Percentiles rank a stretch among this genome's conserved stretches.
Evolutionary conservation across 2,888 invertebrate species (phyloP).

Genomic region (Ariolimax columbianus): DNA sequence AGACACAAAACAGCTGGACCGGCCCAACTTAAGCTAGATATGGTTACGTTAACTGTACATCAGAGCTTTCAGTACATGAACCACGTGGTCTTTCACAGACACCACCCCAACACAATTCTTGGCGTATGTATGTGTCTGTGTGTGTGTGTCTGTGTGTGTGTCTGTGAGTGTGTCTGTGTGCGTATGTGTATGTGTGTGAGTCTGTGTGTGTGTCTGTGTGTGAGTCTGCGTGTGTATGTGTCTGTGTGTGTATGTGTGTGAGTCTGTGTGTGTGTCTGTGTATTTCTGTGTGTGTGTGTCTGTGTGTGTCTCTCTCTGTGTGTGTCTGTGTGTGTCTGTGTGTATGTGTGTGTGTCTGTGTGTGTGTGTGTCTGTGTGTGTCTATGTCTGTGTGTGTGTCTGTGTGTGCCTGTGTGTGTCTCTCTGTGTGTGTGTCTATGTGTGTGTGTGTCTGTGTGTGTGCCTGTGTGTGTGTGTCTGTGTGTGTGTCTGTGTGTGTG

Average conservation of each 20-base stretch:
- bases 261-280: no score
- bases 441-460: neutral
- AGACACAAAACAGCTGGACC: no score
- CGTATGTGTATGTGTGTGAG: no score
- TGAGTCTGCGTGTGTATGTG: neutral
- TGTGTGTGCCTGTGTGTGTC: neutral
- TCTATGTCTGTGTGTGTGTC: neutral
- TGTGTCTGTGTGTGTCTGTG: no score
- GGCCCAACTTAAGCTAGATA: no score
- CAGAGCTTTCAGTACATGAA: no score
- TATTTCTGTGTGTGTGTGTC: neutral
- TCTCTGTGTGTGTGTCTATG: no score
- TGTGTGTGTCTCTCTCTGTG: neutral
- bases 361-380: neutral
- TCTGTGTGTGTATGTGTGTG: no score
- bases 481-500: neutral
- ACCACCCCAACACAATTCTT: no score
- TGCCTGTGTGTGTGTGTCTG: neutral
- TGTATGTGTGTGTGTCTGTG: neutral
- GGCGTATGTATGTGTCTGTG: neutral
- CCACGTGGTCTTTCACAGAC: no score
- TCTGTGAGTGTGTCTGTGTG: neutral
- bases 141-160: neutral
- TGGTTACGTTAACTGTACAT: no score
- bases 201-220: neutral